A percentile compares a stretch with the other conserved stretches of the same genome.
Conservation (phyloP, 2,888 invertebrate species). For the Calephelis perditalis region DNA sequence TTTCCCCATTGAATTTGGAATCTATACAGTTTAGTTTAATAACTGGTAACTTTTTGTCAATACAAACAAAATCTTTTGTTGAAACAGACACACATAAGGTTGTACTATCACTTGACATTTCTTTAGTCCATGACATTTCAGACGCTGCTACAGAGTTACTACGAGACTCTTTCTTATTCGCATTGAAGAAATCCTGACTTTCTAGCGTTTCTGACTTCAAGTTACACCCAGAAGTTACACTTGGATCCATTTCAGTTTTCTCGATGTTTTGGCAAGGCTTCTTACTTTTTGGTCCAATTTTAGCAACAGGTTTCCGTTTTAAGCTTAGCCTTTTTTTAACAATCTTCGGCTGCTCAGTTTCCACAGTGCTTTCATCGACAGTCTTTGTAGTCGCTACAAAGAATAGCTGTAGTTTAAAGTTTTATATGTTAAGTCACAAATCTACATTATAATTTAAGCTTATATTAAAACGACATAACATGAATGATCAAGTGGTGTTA, state of each 20-base stretch:
- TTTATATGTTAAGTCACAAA: no score
- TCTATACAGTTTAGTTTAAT: slow-evolving; percentile 42
- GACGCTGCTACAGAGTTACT: slow-evolving; percentile 39
- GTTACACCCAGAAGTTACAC: background rate
- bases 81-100: slow-evolving; percentile 45
- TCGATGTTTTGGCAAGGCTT: background rate
- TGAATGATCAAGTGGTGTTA: no score
- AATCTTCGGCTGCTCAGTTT: background rate
- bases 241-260: background rate
- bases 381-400: background rate
- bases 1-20: background rate
- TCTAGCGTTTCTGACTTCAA: background rate
- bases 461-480: no score
- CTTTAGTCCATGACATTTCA: slow-evolving; percentile 54
- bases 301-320: background rate
- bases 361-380: background rate
- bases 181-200: background rate
- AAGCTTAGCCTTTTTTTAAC: background rate
- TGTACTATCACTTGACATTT: slow-evolving; percentile 54
- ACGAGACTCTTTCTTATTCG: slow-evolving; percentile 6
- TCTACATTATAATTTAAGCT: no score
- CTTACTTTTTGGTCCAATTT: slow-evolving; percentile 11
- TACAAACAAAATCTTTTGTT: slow-evolving; percentile 45
- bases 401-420: no score
- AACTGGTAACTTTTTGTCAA: slow-evolving; percentile 54